A percentile compares a stretch with the other conserved stretches of the same genome.
phyloP scores from a whole-genome alignment of 2,113 vertebrate genomes.

The Nothobranchius furzeri region DNA sequence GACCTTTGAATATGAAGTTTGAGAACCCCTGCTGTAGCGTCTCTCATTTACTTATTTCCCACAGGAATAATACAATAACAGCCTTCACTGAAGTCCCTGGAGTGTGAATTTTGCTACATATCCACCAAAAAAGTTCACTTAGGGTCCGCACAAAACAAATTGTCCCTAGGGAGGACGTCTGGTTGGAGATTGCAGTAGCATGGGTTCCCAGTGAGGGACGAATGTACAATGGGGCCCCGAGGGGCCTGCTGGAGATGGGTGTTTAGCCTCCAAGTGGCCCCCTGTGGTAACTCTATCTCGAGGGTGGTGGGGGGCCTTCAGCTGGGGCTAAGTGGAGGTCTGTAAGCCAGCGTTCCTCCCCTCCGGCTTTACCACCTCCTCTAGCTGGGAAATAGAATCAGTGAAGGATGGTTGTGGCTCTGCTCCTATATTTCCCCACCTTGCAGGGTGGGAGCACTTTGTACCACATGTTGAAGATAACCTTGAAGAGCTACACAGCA shows the following conservation, averaged over 20 bases:
- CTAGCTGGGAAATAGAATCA: slow-evolving; percentile 75
- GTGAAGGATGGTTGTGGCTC: slow-evolving; percentile 71
- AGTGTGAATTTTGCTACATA: slow-evolving; percentile 58
- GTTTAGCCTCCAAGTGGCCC: slow-evolving; percentile 76
- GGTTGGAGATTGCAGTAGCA: slow-evolving; percentile 73
- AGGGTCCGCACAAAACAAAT: slow-evolving; percentile 69
- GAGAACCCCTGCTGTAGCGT: background rate
- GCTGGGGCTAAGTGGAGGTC: slow-evolving; percentile 79
- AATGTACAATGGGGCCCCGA: slow-evolving; percentile 75
- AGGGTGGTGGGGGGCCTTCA: slow-evolving; percentile 76
- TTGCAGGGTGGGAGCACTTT: slow-evolving; percentile 54
- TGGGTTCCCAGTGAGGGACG: slow-evolving; percentile 75
- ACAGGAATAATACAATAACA: slow-evolving; percentile 33
- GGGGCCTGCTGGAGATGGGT: slow-evolving; percentile 69
- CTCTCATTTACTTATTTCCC: slow-evolving; percentile 9
- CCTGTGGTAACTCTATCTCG: slow-evolving; percentile 79
- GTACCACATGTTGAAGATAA: slow-evolving; percentile 63
- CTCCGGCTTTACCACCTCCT: slow-evolving; percentile 74
- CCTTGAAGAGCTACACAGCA: slow-evolving; percentile 59
- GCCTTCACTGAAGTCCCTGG: slow-evolving; percentile 33
- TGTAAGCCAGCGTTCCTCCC: slow-evolving; percentile 74
- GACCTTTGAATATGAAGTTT: too few species aligned
- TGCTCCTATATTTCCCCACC: slow-evolving; percentile 48
- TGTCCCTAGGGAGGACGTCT: slow-evolving; percentile 69
- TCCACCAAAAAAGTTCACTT: slow-evolving; percentile 54